A percentile compares a stretch with the other conserved stretches of the same genome.
These are phyloP conservation scores for Avahi laniger DNA, from an alignment of 2,797 vertebrate genomes.

Conservation along the genomic window DNA sequence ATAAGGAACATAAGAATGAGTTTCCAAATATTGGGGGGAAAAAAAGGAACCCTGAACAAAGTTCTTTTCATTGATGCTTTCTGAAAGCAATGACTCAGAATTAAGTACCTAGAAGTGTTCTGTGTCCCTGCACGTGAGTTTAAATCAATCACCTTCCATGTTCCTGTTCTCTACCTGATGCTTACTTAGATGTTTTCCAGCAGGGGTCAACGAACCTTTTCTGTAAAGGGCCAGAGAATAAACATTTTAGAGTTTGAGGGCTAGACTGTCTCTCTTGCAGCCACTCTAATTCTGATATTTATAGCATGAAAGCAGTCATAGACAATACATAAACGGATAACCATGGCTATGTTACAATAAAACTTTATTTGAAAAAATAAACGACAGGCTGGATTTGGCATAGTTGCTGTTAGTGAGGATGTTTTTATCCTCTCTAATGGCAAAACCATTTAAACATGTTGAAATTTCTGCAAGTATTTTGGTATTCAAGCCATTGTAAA, in stretches of 20 bases:
- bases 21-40: not conserved
- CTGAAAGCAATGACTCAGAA: not conserved
- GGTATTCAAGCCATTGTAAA: not conserved
- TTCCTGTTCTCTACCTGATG: not conserved
- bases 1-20: not conserved
- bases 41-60: not conserved
- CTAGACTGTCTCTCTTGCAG: not conserved
- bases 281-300: not conserved
- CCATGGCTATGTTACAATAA: not conserved
- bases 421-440: not conserved
- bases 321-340: not conserved
- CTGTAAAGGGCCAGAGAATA: not conserved
- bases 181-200: not conserved
- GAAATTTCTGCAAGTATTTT: not conserved
- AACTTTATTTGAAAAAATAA: slow-evolving; percentile 44
- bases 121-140: not conserved
- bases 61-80: slow-evolving; percentile 21
- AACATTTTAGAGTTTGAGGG: not conserved
- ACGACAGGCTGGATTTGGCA: not conserved
- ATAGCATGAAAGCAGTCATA: not conserved
- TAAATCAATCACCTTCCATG: not conserved
- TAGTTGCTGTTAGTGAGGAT: not conserved
- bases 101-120: not conserved
- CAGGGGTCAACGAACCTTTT: not conserved
- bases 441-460: slow-evolving; percentile 6